Evolutionary conservation across 2,797 vertebrate genomes (phyloP).

Genomic region (Prionace glauca): DNA sequence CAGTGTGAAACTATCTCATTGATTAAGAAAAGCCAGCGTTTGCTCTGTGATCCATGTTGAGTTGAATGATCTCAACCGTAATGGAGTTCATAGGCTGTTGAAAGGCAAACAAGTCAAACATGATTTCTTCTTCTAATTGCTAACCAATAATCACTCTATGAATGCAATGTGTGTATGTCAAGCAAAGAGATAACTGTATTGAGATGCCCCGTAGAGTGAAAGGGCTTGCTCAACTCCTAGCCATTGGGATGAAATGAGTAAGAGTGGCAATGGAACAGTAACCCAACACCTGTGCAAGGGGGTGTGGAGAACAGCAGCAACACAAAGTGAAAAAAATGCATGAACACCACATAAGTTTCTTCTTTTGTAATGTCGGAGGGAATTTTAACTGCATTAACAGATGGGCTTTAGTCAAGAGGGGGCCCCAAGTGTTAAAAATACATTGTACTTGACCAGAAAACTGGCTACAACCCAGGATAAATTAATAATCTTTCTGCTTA

Average conservation of each 20-base stretch:
- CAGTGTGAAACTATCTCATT: neutral
- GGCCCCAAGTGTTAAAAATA: neutral
- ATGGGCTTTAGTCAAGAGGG: neutral
- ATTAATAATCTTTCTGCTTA: neutral
- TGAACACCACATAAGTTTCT: neutral
- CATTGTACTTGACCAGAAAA: neutral
- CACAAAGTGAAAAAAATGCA: neutral
- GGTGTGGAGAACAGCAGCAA: neutral
- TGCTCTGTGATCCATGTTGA: neutral
- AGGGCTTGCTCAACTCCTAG: neutral
- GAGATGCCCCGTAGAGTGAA: neutral
- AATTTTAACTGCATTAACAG: neutral
- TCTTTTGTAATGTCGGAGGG: neutral
- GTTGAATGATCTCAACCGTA: neutral
- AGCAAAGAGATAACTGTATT: neutral
- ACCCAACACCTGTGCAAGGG: neutral
- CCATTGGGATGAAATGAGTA: neutral
- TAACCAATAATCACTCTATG: neutral
- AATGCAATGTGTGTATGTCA: neutral
- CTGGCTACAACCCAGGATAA: neutral
- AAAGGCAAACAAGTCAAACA: neutral
- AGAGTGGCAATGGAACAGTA: neutral
- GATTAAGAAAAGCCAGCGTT: neutral
- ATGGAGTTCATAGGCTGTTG: neutral
- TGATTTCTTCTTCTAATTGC: neutral